Evolutionary conservation across 2,113 vertebrate species (phyloP).

Genomic region (Corvus moneduloides): DNA sequence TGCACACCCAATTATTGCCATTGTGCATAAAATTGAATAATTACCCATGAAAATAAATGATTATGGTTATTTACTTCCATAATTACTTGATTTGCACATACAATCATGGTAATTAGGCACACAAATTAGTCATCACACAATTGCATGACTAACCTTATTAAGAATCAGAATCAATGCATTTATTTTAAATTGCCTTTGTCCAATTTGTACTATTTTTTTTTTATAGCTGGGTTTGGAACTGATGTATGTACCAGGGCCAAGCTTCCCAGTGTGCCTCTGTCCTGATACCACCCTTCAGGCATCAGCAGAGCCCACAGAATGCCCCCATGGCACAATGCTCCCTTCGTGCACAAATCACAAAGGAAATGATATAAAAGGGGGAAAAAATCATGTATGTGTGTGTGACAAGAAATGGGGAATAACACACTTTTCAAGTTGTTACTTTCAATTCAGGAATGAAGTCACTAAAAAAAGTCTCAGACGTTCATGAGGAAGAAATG

Average conservation of each 20-base stretch:
- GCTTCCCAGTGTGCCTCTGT: neutral
- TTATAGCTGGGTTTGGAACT: neutral
- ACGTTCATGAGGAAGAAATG: neutral
- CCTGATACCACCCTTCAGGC: neutral
- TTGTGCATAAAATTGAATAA: conserved; percentile 75
- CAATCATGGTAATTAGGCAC: conserved; percentile 72
- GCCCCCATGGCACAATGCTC: neutral
- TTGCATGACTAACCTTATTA: conserved; percentile 72
- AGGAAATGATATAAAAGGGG: neutral
- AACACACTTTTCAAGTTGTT: neutral
- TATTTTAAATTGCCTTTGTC: conserved; percentile 58
- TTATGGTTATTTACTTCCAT: conserved; percentile 73
- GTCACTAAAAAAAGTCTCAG: neutral
- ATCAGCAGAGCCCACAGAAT: neutral
- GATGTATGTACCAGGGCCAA: neutral
- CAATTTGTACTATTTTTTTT: conserved; percentile 14
- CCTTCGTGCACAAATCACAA: fast-evolving
- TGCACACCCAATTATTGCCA: conserved; percentile 70
- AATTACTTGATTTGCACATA: conserved; percentile 73
- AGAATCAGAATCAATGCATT: conserved; percentile 62
- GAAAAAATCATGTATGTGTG: neutral
- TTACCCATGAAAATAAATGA: conserved; percentile 71
- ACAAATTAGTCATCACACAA: conserved; percentile 74
- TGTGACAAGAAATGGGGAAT: neutral
- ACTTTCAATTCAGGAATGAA: neutral